Evolutionary conservation across 1,140 invertebrate genomes (phyloP).

Genomic region (Phenacoccus solenopsis): DNA sequence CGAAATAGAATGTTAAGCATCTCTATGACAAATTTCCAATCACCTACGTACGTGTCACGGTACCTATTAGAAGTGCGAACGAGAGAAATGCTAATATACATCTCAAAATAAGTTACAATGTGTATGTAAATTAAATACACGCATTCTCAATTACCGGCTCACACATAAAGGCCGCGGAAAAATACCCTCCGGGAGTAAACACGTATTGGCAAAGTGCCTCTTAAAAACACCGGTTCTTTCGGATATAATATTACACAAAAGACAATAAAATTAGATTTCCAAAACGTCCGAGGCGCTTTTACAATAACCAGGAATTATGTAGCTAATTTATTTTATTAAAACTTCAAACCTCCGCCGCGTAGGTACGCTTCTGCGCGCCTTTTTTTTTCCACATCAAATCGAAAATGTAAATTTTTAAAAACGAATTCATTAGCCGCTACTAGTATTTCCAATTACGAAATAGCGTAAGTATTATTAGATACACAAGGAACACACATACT

Average conservation of each 20-base stretch:
- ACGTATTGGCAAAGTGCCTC: not conserved
- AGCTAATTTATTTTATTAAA: not conserved
- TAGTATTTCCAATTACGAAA: slow-evolving; percentile 3
- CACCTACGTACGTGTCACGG: not conserved
- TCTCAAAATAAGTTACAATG: not conserved
- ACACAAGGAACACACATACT: not conserved
- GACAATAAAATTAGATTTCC: not conserved
- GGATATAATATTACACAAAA: not conserved
- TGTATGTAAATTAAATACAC: not conserved
- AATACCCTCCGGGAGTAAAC: not conserved
- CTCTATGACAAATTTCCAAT: not conserved
- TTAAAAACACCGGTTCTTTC: not conserved
- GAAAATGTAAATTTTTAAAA: not conserved
- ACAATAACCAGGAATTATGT: not conserved
- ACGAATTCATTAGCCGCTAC: not conserved
- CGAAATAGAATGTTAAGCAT: not conserved
- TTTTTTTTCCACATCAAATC: not conserved
- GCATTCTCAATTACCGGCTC: not conserved
- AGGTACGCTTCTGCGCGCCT: not conserved
- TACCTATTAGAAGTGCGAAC: not conserved
- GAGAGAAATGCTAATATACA: not conserved
- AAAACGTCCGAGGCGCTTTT: not conserved
- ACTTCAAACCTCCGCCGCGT: not conserved
- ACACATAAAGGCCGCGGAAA: not conserved
- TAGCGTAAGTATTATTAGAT: not conserved